Evolutionary conservation across 2,113 vertebrate species (phyloP).

Genomic region (Collichthys lucidus): DNA sequence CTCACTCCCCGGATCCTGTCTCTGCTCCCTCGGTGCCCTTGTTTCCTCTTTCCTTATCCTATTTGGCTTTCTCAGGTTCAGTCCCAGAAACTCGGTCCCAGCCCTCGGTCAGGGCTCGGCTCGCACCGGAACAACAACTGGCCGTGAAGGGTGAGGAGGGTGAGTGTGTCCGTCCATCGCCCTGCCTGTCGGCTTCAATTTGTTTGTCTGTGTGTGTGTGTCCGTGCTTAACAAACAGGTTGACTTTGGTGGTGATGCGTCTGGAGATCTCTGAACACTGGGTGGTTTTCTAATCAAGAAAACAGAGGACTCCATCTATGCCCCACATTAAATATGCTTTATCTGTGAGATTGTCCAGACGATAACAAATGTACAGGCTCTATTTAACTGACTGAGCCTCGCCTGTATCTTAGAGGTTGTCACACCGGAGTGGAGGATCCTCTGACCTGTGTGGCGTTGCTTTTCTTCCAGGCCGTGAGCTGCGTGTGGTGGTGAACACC

Average conservation of each 20-base stretch:
- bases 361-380: not conserved
- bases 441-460: conserved; percentile 41
- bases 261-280: conserved; percentile 67
- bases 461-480: conserved; percentile 83
- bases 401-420: not conserved
- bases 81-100: conserved; percentile 79
- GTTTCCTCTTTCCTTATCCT: conserved; percentile 43
- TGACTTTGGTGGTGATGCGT: conserved; percentile 11
- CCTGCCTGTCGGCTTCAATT: conserved; percentile 20
- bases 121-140: conserved; percentile 85
- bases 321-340: not conserved
- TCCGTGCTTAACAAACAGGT: conserved; percentile 44
- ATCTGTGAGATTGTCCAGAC: not conserved
- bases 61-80: conserved; percentile 84
- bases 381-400: not conserved
- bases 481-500: conserved; percentile 84
- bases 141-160: conserved; percentile 85
- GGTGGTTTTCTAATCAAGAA: conserved; percentile 76
- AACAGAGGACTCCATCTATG: conserved; percentile 72
- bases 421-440: conserved; percentile 19
- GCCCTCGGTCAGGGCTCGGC: conserved; percentile 71
- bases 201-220: conserved; percentile 40
- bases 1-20: conserved; percentile 34
- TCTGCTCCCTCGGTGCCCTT: conserved; percentile 50
- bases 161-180: conserved; percentile 81